These are phyloP conservation scores for Erpetoichthys calabaricus DNA, from an alignment of 2,797 vertebrate genomes.

Conservation along the genomic window DNA sequence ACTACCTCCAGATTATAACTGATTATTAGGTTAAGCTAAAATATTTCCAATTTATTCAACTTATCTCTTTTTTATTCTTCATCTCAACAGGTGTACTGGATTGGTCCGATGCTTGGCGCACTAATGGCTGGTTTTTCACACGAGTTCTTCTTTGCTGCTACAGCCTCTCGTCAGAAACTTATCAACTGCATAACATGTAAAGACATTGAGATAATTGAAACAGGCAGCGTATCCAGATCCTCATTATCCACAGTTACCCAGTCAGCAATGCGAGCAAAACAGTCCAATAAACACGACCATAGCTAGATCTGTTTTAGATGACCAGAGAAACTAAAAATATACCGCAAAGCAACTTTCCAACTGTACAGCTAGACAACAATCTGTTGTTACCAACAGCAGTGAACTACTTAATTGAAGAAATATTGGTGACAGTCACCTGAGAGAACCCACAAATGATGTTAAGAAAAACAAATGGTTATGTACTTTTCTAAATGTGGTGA, in stretches of 20 bases:
- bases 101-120: slow-evolving; percentile 54
- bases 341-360: neutral
- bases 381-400: too few relatives aligned
- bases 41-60: neutral
- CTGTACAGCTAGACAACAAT: too few relatives aligned
- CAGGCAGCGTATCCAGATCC: slow-evolving; percentile 51
- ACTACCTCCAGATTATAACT: too few relatives aligned
- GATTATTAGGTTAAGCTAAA: neutral
- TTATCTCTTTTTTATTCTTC: neutral
- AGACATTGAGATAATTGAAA: slow-evolving; percentile 63
- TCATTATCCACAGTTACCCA: slow-evolving; percentile 59
- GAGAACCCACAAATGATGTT: too few relatives aligned
- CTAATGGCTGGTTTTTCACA: slow-evolving; percentile 55
- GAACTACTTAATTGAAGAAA: too few relatives aligned
- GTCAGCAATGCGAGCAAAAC: slow-evolving; percentile 47
- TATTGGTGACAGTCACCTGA: too few relatives aligned
- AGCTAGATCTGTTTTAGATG: slow-evolving; percentile 27
- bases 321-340: neutral
- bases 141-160: slow-evolving; percentile 58
- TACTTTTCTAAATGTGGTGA: too few relatives aligned
- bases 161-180: slow-evolving; percentile 59
- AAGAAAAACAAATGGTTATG: too few relatives aligned
- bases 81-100: slow-evolving; percentile 57
- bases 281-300: slow-evolving; percentile 46
- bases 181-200: slow-evolving; percentile 60